A percentile compares a stretch with the other conserved stretches of the same genome.
These are phyloP conservation scores for Enteromius fasciolatus DNA, from an alignment of 2,797 vertebrate genomes.

Conservation along the genomic window DNA sequence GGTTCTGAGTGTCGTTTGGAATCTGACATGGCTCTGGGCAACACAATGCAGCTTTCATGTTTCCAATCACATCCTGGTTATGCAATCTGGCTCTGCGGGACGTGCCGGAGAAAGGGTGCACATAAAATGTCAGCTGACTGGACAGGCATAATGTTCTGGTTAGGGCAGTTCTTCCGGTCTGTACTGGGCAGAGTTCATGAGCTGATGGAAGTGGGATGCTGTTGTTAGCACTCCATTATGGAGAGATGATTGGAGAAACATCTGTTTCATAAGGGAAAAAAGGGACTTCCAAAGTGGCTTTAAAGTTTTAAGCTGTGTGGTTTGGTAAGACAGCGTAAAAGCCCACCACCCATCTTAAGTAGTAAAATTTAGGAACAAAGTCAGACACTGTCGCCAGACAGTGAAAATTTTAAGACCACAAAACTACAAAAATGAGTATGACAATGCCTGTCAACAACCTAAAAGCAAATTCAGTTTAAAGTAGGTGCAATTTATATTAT, in stretches of 20 bases:
- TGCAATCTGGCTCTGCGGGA: conserved; percentile 39
- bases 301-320: conserved; percentile 30
- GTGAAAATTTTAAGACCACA: neutral
- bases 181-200: conserved; percentile 32
- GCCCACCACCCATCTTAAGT: conserved; percentile 12
- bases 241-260: conserved; percentile 49
- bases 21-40: conserved; percentile 40
- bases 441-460: neutral
- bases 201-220: conserved; percentile 19
- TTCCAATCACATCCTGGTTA: conserved; percentile 47
- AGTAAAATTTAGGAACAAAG: neutral
- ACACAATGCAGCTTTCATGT: conserved; percentile 52
- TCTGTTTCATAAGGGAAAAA: conserved; percentile 30
- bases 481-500: neutral
- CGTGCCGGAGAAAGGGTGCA: conserved; percentile 19
- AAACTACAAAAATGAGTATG: neutral
- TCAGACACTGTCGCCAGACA: neutral
- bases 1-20: conserved; percentile 35
- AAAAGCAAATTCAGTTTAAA: neutral
- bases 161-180: conserved; percentile 29
- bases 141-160: conserved; percentile 40
- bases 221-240: conserved; percentile 48
- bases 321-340: conserved; percentile 29
- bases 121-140: conserved; percentile 37
- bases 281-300: conserved; percentile 37